Percentiles rank a stretch among this genome's conserved stretches.
phyloP scores from a whole-genome alignment of 2,888 invertebrate genomes.

The Cheilosia soror region DNA sequence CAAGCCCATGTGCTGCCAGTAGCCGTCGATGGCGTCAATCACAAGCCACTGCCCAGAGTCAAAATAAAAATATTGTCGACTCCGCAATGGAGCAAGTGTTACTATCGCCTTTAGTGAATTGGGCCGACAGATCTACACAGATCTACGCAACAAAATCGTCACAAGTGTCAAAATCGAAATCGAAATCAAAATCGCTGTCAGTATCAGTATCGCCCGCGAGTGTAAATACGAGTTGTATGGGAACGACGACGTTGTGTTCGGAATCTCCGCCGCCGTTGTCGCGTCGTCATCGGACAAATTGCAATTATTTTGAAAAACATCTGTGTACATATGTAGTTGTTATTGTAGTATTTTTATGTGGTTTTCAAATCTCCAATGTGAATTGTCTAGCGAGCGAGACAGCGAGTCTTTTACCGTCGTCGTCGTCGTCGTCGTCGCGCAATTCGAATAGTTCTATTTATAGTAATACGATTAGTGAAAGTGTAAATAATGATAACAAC shows the following conservation, averaged over 20 bases:
- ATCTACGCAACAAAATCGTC: constrained; percentile 25
- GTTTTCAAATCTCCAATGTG: constrained; percentile 76
- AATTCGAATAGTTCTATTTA: constrained; percentile 50
- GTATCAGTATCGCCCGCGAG: constrained; percentile 43
- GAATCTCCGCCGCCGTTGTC: constrained; percentile 8
- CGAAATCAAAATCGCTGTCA: constrained; percentile 34
- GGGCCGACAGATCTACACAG: constrained; percentile 7
- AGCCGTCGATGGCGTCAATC: constrained; percentile 24
- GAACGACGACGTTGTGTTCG: constrained; percentile 8
- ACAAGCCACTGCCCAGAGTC: constrained; percentile 54
- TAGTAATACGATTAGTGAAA: constrained; percentile 76
- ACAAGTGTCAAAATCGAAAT: constrained; percentile 50
- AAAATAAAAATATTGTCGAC: constrained; percentile 50
- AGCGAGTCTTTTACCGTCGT: too few relatives aligned
- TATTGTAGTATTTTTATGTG: constrained; percentile 77
- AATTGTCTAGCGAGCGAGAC: constrained; percentile 64
- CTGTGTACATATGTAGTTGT: constrained; percentile 77
- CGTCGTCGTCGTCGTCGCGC: constrained; percentile 22
- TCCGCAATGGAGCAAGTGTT: constrained; percentile 31
- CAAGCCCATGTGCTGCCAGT: constrained; percentile 41
- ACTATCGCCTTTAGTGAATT: constrained; percentile 38
- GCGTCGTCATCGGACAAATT: constrained; percentile 60
- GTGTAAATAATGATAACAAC: constrained; percentile 77
- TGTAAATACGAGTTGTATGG: constrained; percentile 42
- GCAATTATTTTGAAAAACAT: constrained; percentile 65